Evolutionary conservation across 2,797 vertebrate genomes (phyloP).

Genomic region (Acanthurus lineatus): DNA sequence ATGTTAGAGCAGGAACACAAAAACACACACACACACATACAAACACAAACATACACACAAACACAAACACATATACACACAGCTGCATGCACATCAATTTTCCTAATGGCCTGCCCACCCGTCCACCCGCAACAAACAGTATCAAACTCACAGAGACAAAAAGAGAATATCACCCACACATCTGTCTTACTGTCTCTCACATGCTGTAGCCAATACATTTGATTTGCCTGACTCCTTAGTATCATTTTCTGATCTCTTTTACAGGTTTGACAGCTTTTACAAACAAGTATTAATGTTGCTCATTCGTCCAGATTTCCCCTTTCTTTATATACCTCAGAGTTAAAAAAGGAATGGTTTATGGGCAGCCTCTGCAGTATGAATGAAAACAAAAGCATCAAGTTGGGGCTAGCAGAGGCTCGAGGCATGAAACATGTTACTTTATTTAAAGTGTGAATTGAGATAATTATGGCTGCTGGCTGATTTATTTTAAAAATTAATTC

Average conservation of each 20-base stretch:
- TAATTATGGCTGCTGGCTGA: constrained; percentile 31
- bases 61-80: constrained; percentile 34
- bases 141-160: constrained; percentile 62
- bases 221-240: constrained; percentile 3
- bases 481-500: constrained; percentile 42
- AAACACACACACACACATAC: constrained; percentile 25
- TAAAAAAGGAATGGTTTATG: not conserved
- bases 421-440: constrained; percentile 23
- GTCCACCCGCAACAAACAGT: constrained; percentile 61
- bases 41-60: constrained; percentile 4
- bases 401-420: constrained; percentile 18
- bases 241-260: not conserved
- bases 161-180: constrained; percentile 65
- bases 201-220: not conserved
- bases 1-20: constrained; percentile 66
- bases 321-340: constrained; percentile 5
- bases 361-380: constrained; percentile 19
- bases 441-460: constrained; percentile 34
- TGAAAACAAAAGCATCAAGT: constrained; percentile 23
- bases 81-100: constrained; percentile 64
- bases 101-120: constrained; percentile 72
- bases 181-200: constrained; percentile 19
- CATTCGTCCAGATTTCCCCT: not conserved
- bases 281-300: not conserved
- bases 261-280: constrained; percentile 10